Conservation (phyloP, 1,140 invertebrate species). For the Drosophila kurseongensis region DNA sequence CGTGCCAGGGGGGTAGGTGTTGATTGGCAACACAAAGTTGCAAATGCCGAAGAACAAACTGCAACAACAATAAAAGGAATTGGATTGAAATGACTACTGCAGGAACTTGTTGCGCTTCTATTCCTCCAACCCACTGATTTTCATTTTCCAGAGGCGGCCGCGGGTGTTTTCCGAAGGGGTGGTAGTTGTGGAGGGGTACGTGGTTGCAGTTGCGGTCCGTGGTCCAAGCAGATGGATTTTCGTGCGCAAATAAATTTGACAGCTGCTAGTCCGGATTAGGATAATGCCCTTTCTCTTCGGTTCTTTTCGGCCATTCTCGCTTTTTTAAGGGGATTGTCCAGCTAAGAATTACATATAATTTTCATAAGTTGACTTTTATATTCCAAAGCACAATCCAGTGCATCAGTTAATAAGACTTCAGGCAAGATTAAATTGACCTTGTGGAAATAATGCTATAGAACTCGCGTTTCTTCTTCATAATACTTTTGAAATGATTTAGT, state of each 20-base stretch:
- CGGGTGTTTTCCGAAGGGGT: not conserved
- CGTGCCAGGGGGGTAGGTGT: constrained; percentile 31
- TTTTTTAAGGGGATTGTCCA: not conserved
- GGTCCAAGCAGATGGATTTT: constrained; percentile 45
- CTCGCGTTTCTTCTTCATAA: too few species aligned
- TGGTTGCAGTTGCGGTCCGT: constrained; percentile 10
- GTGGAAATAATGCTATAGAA: too few species aligned
- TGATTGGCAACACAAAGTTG: constrained; percentile 44
- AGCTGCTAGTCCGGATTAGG: constrained; percentile 53
- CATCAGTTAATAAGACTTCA: too few species aligned
- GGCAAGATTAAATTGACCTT: too few species aligned
- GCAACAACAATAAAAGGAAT: constrained; percentile 45
- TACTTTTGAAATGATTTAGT: too few species aligned
- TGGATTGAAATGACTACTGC: constrained; percentile 45
- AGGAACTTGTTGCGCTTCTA: constrained; percentile 42
- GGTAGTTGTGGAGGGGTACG: not conserved
- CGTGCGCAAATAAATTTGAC: constrained; percentile 76
- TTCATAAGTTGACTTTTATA: too few species aligned
- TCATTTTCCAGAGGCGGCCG: constrained; percentile 7
- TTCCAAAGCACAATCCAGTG: too few species aligned
- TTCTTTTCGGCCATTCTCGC: too few species aligned
- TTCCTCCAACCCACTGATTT: not conserved
- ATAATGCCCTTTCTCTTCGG: constrained; percentile 15
- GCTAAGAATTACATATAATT: too few species aligned
- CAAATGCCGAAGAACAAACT: constrained; percentile 45